phyloP scores from a whole-genome alignment of 2,113 vertebrate genomes.

The Ciconia stormi region DNA sequence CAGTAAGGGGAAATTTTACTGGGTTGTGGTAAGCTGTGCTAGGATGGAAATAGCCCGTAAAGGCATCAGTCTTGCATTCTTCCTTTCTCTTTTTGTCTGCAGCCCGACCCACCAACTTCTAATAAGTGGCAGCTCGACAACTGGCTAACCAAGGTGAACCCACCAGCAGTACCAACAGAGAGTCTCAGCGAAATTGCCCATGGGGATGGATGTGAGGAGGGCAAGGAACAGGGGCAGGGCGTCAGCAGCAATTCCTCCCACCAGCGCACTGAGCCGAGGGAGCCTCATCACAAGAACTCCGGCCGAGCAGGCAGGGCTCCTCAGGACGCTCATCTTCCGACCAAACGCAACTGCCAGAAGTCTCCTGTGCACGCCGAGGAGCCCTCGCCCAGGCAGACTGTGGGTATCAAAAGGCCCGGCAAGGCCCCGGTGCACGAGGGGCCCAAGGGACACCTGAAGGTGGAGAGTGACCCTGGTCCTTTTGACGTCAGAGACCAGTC shows the following conservation, averaged over 20 bases:
- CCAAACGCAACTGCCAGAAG: conserved; percentile 65
- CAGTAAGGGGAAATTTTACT: neutral
- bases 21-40: neutral
- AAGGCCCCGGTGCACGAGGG: conserved; percentile 15
- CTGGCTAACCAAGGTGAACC: conserved; percentile 80
- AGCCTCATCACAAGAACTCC: conserved; percentile 28
- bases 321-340: neutral
- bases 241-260: neutral
- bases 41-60: neutral
- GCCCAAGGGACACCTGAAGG: conserved; percentile 37
- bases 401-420: conserved; percentile 66
- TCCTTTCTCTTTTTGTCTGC: conserved; percentile 13
- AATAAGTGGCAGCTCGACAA: conserved; percentile 87
- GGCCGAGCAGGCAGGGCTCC: conserved; percentile 3
- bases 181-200: neutral
- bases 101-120: conserved; percentile 78
- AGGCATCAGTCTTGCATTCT: neutral
- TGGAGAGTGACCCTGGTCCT: conserved; percentile 68
- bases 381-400: conserved; percentile 42
- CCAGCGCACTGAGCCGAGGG: conserved; percentile 40
- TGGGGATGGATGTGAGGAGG: conserved; percentile 6
- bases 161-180: conserved; percentile 68
- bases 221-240: neutral
- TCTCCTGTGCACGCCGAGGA: neutral
- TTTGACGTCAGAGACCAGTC: conserved; percentile 64